A percentile compares a stretch with the other conserved stretches of the same genome.
phyloP scores from a whole-genome alignment of 2,888 invertebrate genomes.

The Melangyna quadrimaculata region DNA sequence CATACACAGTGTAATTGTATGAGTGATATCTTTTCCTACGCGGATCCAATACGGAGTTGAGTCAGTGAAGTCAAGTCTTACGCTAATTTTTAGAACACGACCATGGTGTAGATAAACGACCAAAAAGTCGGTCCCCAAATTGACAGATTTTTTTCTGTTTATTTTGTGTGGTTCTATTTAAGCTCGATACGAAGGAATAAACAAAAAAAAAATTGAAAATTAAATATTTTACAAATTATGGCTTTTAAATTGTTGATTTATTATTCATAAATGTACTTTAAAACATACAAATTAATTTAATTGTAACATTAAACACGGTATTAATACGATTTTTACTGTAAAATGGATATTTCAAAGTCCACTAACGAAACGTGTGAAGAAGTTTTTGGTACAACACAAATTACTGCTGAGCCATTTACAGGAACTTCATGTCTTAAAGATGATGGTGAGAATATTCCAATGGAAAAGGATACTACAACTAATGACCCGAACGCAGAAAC shows the following conservation, averaged over 20 bases:
- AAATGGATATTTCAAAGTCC: not conserved
- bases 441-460: not conserved
- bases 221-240: slow-evolving; percentile 16
- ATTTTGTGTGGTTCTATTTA: slow-evolving; percentile 49
- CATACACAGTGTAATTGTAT: too few species aligned
- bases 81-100: too few species aligned
- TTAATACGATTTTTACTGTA: not conserved
- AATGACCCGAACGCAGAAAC: slow-evolving; percentile 19
- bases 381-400: not conserved
- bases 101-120: slow-evolving; percentile 10
- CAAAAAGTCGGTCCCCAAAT: not conserved
- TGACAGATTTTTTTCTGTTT: slow-evolving; percentile 58
- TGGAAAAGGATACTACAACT: not conserved
- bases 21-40: too few species aligned
- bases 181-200: slow-evolving; percentile 48
- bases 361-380: not conserved
- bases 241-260: slow-evolving; percentile 14
- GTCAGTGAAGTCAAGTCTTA: too few species aligned
- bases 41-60: too few species aligned
- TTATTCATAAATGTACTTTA: not conserved
- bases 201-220: slow-evolving; percentile 48
- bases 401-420: not conserved
- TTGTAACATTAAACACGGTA: not conserved
- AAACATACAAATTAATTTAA: not conserved
- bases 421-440: not conserved